These are phyloP conservation scores for Psilopsiagon aymara DNA, from an alignment of 2,113 vertebrate genomes.

Conservation along the genomic window DNA sequence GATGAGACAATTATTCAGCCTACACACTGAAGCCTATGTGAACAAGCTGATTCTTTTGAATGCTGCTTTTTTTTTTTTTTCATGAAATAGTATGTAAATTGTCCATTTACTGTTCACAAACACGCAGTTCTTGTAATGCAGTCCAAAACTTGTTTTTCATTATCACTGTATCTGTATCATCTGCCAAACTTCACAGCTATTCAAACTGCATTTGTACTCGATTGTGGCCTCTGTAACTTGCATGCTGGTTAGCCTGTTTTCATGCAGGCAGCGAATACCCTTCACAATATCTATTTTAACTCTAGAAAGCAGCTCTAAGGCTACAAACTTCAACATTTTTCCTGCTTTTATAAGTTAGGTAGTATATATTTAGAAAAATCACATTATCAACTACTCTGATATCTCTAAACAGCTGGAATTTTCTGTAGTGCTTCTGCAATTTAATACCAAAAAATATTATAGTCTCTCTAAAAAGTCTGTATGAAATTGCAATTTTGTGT, in stretches of 20 bases:
- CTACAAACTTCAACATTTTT: neutral
- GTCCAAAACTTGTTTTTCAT: neutral
- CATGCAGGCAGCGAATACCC: neutral
- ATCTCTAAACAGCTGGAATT: neutral
- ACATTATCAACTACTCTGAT: neutral
- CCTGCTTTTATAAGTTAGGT: neutral
- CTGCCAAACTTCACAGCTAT: neutral
- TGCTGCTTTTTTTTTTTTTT: neutral
- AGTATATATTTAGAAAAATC: neutral
- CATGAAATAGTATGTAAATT: neutral
- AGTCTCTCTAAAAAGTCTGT: neutral
- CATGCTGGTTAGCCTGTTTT: accelerated
- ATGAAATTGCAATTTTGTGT: neutral
- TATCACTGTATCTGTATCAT: neutral
- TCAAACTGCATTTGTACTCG: neutral
- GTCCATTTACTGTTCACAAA: neutral
- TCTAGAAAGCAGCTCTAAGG: neutral
- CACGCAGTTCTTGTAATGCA: neutral
- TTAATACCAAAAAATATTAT: neutral
- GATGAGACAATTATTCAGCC: slow-evolving; percentile 10
- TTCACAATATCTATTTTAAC: neutral
- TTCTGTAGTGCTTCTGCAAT: neutral
- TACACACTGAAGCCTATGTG: neutral
- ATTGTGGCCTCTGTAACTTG: neutral
- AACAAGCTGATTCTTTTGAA: neutral